Conservation (phyloP, 2,888 invertebrate species). For the Caenorhabditis afra region DNA sequence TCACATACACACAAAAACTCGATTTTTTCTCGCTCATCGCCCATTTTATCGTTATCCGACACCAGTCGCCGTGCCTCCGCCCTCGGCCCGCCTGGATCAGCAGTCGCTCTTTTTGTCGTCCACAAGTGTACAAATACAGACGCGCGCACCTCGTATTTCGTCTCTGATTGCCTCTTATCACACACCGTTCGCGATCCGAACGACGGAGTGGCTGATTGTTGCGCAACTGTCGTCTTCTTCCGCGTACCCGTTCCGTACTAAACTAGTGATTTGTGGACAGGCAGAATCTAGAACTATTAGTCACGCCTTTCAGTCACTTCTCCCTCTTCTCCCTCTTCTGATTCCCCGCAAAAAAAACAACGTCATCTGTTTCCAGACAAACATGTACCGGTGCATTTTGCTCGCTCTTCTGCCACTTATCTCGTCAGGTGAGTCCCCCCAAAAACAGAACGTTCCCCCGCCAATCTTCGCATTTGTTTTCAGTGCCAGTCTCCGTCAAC, state of each 20-base stretch:
- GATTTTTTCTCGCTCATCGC: conserved; percentile 52
- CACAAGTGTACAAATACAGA: conserved; percentile 52
- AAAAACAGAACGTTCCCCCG: background rate
- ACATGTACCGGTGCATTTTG: conserved; percentile 50
- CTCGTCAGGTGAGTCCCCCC: conserved; percentile 24
- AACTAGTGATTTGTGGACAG: conserved; percentile 25
- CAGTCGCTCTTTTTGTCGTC: conserved; percentile 36
- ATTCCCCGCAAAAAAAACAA: too few relatives aligned
- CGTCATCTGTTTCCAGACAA: conserved; percentile 19
- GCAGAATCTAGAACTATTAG: conserved; percentile 39
- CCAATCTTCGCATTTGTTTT: conserved; percentile 6
- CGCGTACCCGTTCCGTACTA: conserved; percentile 38
- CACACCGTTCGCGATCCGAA: conserved; percentile 2
- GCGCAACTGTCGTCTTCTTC: conserved; percentile 30
- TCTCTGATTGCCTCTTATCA: conserved; percentile 15
- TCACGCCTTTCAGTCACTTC: conserved; percentile 35
- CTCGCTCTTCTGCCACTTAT: conserved; percentile 36
- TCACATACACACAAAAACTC: conserved; percentile 46
- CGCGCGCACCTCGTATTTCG: conserved; percentile 24
- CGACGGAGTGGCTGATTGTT: too few relatives aligned
- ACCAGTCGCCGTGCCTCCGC: conserved; percentile 32
- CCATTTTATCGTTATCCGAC: conserved; percentile 47
- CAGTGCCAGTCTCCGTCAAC: conserved; percentile 50
- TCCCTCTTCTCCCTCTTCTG: conserved; percentile 8
- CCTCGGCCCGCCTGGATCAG: conserved; percentile 31